Evolutionary conservation across 2,888 invertebrate species (phyloP), one percentile per base, ranked within the genome.

Genomic region (Athripsodes cinereus): DNA sequence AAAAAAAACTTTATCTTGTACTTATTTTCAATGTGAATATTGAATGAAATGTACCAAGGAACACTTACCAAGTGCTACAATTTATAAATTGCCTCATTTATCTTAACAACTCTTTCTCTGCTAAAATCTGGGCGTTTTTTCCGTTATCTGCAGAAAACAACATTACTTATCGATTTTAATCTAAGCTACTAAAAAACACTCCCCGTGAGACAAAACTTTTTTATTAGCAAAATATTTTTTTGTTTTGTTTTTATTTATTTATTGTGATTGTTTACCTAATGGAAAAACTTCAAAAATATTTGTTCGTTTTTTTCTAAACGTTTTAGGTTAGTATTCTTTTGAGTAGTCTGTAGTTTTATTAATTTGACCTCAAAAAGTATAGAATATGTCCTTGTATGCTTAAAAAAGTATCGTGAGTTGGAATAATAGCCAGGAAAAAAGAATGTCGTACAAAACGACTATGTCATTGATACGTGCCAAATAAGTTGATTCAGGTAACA

Each of bases 61-160:
- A 22, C 50, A 50, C 21, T 50, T 50, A 50, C 26, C 18, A 26
- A 50, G 26, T 50, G 50, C 26, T 26, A 50, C 50, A 50, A 50
- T 50, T 50, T 50, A 50, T 50, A 50, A 50, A 50, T 18, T 50
- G 26, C 20, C 50, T 50, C 50, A 50, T 50, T 50, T 22, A 50
- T 50, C 50, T 50, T 47, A 11, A 50, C 22, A 50, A n/a, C 50
- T 26, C 50, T 40, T 40, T 40, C 40, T 13, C 40, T 13, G 40
- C 40, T 40, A 40, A 40, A 40, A 40, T 40, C 40, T 40, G 40
- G 40, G 40, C 40, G 40, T 40, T 8, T 16, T 16, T 40, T n/a
- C 40, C 13, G 40, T 16, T 40, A 40, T 40, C 40, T 40, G 11
- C 31, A 8, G 31, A 31, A 31, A 31, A 31, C 31, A 31, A 40